Evolutionary conservation across 2,888 invertebrate species (phyloP).

Genomic region (Vandiemenella viatica): DNA sequence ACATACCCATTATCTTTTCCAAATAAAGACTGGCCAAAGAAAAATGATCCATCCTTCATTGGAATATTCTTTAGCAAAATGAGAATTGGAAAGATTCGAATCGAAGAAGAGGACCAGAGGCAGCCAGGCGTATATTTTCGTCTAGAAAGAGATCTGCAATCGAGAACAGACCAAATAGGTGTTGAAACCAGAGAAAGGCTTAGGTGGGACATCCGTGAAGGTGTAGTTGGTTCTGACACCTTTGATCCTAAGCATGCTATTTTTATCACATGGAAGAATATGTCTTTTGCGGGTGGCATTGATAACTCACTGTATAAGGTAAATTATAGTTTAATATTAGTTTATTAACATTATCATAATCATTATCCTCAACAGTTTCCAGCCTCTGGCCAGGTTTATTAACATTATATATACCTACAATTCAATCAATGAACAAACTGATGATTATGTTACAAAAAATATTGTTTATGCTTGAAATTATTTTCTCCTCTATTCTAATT

Average conservation of each 20-base stretch:
- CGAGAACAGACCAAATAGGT: conserved; percentile 65
- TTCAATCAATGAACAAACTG: too few relatives aligned
- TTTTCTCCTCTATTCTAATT: too few relatives aligned
- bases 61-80: conserved; percentile 87
- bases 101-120: conserved; percentile 59
- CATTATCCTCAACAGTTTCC: too few relatives aligned
- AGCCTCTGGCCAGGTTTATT: too few relatives aligned
- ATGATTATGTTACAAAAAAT: too few relatives aligned
- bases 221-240: conserved; percentile 78
- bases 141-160: conserved; percentile 51
- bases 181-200: conserved; percentile 72
- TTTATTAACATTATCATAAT: not conserved
- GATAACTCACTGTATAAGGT: conserved; percentile 59
- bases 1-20: conserved; percentile 80
- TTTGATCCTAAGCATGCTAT: conserved; percentile 84
- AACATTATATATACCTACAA: too few relatives aligned
- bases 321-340: conserved; percentile 24
- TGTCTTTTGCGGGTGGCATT: conserved; percentile 82
- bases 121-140: conserved; percentile 36
- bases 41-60: conserved; percentile 83
- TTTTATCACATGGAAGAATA: conserved; percentile 91
- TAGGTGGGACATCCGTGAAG: conserved; percentile 78
- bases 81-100: conserved; percentile 55
- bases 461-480: too few relatives aligned
- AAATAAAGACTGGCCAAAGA: conserved; percentile 66